Conservation (phyloP, 1,140 invertebrate species). For the Camponotus floridanus region DNA sequence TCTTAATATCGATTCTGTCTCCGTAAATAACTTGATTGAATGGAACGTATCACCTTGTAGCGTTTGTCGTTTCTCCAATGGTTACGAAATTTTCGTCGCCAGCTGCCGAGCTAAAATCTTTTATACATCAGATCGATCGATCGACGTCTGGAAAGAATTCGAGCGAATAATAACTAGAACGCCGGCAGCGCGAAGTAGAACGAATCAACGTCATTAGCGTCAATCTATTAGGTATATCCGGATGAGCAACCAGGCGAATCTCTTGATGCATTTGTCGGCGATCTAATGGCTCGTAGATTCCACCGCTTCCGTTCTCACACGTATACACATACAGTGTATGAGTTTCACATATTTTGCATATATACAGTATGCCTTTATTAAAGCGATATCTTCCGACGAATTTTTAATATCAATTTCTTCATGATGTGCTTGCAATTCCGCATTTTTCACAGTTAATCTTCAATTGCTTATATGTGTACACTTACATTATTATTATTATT, state of each 20-base stretch:
- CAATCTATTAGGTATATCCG: conserved; percentile 56
- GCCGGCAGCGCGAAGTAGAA: conserved; percentile 70
- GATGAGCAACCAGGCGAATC: conserved; percentile 66
- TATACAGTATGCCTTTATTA: conserved; percentile 55
- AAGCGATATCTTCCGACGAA: conserved; percentile 56
- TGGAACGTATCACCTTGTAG: neutral
- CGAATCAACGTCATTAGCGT: conserved; percentile 79
- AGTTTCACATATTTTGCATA: conserved; percentile 63
- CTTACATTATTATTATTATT: neutral
- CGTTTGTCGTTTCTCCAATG: conserved; percentile 17
- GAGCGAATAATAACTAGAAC: conserved; percentile 61
- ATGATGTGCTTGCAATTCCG: neutral
- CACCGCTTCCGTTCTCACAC: conserved; percentile 15
- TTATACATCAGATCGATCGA: conserved; percentile 60
- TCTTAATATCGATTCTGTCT: neutral
- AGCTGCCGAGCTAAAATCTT: conserved; percentile 67
- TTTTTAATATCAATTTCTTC: conserved; percentile 35
- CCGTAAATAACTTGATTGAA: conserved; percentile 30
- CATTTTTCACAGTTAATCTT: neutral
- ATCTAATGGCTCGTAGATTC: conserved; percentile 70
- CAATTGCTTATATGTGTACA: neutral
- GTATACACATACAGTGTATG: neutral
- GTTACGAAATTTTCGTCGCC: conserved; percentile 58
- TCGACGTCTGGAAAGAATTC: conserved; percentile 48
- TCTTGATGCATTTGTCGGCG: conserved; percentile 35